Percentiles rank a stretch among this genome's conserved stretches.
phyloP scores from a whole-genome alignment of 1,140 invertebrate genomes.

The Megathymus violae region DNA sequence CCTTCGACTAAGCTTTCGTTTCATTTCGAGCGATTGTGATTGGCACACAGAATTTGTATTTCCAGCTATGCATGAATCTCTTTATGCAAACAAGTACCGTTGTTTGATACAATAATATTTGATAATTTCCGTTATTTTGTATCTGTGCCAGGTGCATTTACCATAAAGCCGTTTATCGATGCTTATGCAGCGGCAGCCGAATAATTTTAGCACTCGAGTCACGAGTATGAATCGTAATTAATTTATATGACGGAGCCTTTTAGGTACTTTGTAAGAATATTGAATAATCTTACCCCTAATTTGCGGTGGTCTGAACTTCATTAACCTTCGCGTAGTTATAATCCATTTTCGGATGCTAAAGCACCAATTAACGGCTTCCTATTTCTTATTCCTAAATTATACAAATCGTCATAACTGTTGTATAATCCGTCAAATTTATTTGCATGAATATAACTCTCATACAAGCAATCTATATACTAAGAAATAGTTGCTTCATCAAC shows the following conservation, averaged over 20 bases:
- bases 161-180: too few species aligned
- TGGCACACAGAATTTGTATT: constrained; percentile 1
- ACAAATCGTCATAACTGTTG: constrained; percentile 12
- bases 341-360: too few species aligned
- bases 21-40: neutral
- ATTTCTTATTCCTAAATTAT: too few species aligned
- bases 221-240: too few species aligned
- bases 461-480: constrained; percentile 20
- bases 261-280: too few species aligned
- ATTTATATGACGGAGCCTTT: too few species aligned
- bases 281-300: too few species aligned
- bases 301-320: too few species aligned
- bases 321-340: too few species aligned
- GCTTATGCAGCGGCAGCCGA: too few species aligned
- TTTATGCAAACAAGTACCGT: constrained; percentile 6
- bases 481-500: constrained; percentile 12
- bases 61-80: constrained; percentile 7
- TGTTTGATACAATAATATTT: neutral
- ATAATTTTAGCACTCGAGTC: neutral
- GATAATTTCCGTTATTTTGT: too few species aligned
- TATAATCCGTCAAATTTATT: constrained; percentile 14
- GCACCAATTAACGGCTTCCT: neutral
- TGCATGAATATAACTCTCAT: constrained; percentile 19
- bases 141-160: too few species aligned
- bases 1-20: constrained; percentile 21